Base-by-base conservation (phyloP, 2,113 vertebrate genomes). In the Oreochromis tanganicae region DNA sequence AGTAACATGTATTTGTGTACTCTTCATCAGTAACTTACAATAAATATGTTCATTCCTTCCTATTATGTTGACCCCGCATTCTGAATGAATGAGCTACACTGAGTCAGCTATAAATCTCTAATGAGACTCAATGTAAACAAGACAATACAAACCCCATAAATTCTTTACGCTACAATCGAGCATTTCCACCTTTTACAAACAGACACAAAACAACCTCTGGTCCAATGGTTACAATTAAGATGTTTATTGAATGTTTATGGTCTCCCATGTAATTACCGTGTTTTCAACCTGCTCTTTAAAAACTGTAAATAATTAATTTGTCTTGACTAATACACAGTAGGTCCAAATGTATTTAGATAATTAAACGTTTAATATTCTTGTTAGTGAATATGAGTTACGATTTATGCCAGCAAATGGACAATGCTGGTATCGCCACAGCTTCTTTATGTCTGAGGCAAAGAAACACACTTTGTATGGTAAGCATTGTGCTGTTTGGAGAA, bases 121-220 rank as follows among this genome's bases (percentile, higher is more conserved):
- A 94, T 93, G 91, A 93, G 92, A 88, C 90, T 91, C 87, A 83
- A 93, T 94, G 88, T 94, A 94, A 94, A 95, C 86, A 92, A 73
- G 55, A 90, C 89, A 90, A 91, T 75, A 85, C 83, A 91, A 93
- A 91, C 59, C 78, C 89, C 88, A 89, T 83, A 87, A 85, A 92
- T 85, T 84, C 86, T 73, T 81, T 29, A 48, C 14, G 41, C 82
- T 84, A 85, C 88, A 87, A 84, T 57, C 89, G 71, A 80, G 50
- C 80, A 82, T 82, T 81, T 87, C 75, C 54, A 90, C 86, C 38
- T 86, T 85, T 85, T 57, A 46, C 43, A 81, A 61, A 82, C 71
- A 85, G 85, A 84, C 36, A 79, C 73, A 82, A 43, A 55, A 80
- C 24, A 84, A 82, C 52, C 83, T 90, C 87, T 89, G 54, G 43